Conservation (phyloP, 2,113 vertebrate genomes). For the Anser brachyrhynchus region DNA sequence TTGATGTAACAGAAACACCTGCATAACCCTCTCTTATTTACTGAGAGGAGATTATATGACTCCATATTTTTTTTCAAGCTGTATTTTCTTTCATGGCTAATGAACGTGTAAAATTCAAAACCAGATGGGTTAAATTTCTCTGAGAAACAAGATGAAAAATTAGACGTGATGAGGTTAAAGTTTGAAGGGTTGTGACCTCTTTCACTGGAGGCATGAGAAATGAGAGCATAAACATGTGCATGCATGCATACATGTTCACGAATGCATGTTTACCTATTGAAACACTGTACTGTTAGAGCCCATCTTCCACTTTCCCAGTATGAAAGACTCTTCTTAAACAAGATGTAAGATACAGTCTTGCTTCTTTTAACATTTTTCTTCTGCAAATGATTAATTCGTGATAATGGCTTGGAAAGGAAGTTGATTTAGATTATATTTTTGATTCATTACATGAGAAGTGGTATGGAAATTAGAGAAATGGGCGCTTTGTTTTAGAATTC, state of each 20-base stretch:
- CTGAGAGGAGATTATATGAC: not conserved
- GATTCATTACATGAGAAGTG: conserved; percentile 48
- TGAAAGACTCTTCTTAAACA: not conserved
- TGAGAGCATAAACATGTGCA: not conserved
- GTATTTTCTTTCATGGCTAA: conserved; percentile 31
- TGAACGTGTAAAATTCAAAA: conserved; percentile 38
- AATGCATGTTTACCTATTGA: not conserved
- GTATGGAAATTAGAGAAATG: conserved; percentile 27
- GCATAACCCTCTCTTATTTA: not conserved
- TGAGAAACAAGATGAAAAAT: conserved; percentile 6
- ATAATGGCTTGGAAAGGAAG: conserved; percentile 33
- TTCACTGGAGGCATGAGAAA: conserved; percentile 34
- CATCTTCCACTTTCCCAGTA: not conserved
- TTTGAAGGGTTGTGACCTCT: conserved; percentile 18
- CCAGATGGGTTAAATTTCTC: conserved; percentile 45
- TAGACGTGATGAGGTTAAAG: conserved; percentile 24
- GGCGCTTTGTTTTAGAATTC: conserved; percentile 35
- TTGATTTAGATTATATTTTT: conserved; percentile 11
- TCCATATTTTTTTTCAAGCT: not conserved
- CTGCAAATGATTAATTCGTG: not conserved
- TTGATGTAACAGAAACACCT: conserved; percentile 15
- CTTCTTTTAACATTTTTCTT: not conserved
- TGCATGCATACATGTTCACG: not conserved
- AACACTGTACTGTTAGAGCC: not conserved
- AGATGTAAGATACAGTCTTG: not conserved